A percentile compares a stretch with the other conserved stretches of the same genome.
Evolutionary conservation across 2,797 vertebrate genomes (phyloP).

Genomic region (Thamnophis elegans): DNA sequence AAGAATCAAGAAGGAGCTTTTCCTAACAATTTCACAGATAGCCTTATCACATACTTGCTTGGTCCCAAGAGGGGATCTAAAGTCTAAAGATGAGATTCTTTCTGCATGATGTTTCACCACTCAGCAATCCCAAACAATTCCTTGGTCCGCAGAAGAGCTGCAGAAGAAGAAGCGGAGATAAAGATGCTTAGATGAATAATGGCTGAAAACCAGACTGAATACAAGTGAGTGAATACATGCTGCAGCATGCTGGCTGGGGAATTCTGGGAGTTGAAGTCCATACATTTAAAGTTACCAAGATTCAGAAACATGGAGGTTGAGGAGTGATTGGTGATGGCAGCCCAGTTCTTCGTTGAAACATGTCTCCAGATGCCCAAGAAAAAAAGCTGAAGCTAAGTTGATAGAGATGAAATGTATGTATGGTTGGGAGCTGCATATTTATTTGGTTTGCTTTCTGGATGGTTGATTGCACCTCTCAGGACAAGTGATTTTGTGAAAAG

Average conservation of each 20-base stretch:
- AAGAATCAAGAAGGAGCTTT: background rate
- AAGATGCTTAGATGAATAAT: background rate
- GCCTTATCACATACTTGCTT: background rate
- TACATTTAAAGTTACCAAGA: background rate
- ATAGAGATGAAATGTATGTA: background rate
- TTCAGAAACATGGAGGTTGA: background rate
- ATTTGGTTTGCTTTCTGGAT: background rate
- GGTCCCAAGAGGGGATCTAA: background rate
- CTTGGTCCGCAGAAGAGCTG: background rate
- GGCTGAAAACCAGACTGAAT: background rate
- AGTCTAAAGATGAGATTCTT: background rate
- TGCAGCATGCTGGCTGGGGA: background rate
- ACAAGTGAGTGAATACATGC: background rate
- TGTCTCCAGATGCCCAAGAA: background rate
- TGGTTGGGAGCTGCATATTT: background rate
- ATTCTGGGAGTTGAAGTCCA: background rate
- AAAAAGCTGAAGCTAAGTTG: background rate
- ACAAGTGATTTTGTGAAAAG: background rate
- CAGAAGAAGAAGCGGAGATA: background rate
- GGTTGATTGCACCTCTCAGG: background rate
- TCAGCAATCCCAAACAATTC: background rate
- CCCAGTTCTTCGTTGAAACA: background rate
- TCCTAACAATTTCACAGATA: background rate
- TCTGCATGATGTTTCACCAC: background rate
- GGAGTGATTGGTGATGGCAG: background rate